Evolutionary conservation across 2,113 vertebrate species (phyloP).

Genomic region (Daphoenositta chrysoptera): DNA sequence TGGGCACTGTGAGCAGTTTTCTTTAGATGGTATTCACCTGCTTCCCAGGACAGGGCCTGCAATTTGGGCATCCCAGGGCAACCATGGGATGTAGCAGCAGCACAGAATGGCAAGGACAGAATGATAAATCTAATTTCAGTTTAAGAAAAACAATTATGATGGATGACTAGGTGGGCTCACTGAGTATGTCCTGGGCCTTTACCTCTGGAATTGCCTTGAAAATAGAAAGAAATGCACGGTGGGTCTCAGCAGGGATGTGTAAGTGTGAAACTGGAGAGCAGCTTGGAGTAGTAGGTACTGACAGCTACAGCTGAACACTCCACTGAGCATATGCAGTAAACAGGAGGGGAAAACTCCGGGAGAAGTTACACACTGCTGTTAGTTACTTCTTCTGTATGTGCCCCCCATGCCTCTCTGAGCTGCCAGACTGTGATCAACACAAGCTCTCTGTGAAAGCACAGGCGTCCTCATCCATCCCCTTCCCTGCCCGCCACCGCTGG

Average conservation of each 20-base stretch:
- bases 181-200: not conserved
- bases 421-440: not conserved
- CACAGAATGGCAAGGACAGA: not conserved
- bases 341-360: not conserved
- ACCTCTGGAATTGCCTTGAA: not conserved
- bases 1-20: not conserved
- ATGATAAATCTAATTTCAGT: not conserved
- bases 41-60: not conserved
- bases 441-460: not conserved
- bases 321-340: not conserved
- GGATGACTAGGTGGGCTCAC: not conserved
- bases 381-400: not conserved
- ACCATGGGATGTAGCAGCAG: not conserved
- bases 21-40: not conserved
- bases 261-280: not conserved
- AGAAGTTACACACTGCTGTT: not conserved
- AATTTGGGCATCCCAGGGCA: too few relatives aligned
- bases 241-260: not conserved
- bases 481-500: not conserved
- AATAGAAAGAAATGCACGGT: accelerated
- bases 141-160: not conserved
- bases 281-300: not conserved
- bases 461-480: not conserved
- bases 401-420: not conserved
- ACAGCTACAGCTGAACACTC: not conserved